phyloP scores from a whole-genome alignment of 2,113 vertebrate genomes.

The Jacana jacana region DNA sequence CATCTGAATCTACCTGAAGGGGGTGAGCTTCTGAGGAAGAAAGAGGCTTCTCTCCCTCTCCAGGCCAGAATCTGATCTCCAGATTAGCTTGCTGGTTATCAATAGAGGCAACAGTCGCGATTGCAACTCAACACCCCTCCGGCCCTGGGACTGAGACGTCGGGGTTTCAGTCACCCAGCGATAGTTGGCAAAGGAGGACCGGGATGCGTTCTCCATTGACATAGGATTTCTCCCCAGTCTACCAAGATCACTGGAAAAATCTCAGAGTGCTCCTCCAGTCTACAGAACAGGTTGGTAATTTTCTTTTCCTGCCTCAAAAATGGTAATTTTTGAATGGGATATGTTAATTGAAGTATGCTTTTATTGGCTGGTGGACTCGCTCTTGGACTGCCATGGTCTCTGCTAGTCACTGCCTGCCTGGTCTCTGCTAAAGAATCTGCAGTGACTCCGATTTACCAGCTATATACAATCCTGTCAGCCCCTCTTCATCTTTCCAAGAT shows the following conservation, averaged over 20 bases:
- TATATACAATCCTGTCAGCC: background rate
- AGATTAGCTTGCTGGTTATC: slow-evolving; percentile 74
- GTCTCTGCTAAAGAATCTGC: background rate
- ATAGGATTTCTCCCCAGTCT: slow-evolving; percentile 57
- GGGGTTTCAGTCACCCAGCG: slow-evolving; percentile 57
- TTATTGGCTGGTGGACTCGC: too few species aligned
- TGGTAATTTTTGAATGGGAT: background rate
- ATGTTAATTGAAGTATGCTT: background rate
- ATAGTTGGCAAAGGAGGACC: slow-evolving; percentile 50
- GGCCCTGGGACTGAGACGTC: slow-evolving; percentile 64
- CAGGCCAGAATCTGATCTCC: slow-evolving; percentile 75
- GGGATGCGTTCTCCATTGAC: slow-evolving; percentile 64
- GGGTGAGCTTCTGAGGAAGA: slow-evolving; percentile 77
- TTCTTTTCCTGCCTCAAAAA: background rate
- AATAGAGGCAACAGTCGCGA: slow-evolving; percentile 66
- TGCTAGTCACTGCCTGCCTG: background rate
- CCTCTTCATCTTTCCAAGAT: background rate
- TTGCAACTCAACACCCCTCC: slow-evolving; percentile 68
- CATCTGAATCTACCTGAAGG: slow-evolving; percentile 79
- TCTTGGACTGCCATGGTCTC: background rate
- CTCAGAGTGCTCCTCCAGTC: slow-evolving; percentile 53
- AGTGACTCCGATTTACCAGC: background rate
- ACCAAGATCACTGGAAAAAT: slow-evolving; percentile 51
- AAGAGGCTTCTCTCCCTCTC: slow-evolving; percentile 71
- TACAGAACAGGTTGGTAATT: slow-evolving; percentile 74